These are phyloP conservation scores for Collichthys lucidus DNA, from an alignment of 2,113 vertebrate species.

Conservation along the genomic window DNA sequence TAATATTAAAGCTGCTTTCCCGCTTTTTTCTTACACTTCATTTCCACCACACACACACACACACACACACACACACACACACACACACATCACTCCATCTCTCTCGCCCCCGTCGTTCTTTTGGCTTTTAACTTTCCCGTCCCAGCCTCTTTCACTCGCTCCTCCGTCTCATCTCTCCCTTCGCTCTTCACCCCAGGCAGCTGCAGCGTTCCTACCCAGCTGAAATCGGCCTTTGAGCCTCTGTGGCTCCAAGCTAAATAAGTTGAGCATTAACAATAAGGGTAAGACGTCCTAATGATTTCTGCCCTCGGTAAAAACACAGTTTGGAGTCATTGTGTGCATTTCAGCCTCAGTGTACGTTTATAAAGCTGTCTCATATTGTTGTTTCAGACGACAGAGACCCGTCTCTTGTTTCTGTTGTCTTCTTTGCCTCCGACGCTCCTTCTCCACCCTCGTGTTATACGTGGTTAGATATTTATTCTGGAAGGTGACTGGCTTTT, in stretches of 20 bases:
- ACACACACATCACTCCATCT: slow-evolving; percentile 7
- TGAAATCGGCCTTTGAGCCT: slow-evolving; percentile 27
- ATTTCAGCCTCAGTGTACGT: slow-evolving; percentile 11
- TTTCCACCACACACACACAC: slow-evolving; percentile 22
- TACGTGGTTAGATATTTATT: slow-evolving; percentile 9
- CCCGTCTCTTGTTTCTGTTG: slow-evolving; percentile 4
- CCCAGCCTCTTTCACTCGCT: neutral
- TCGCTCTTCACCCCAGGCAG: too few species aligned
- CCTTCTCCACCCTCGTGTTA: neutral
- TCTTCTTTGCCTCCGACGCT: neutral
- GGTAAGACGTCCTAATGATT: slow-evolving; percentile 56
- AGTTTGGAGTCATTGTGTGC: slow-evolving; percentile 29
- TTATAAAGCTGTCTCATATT: slow-evolving; percentile 37
- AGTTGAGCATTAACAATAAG: slow-evolving; percentile 29
- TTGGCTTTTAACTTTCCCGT: slow-evolving; percentile 43
- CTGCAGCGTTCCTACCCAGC: too few species aligned
- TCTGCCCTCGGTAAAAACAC: slow-evolving; percentile 14
- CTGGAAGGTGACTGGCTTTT: slow-evolving; percentile 26
- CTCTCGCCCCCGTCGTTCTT: slow-evolving; percentile 9
- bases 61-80: too few species aligned
- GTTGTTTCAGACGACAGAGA: slow-evolving; percentile 9
- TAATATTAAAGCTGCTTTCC: slow-evolving; percentile 34
- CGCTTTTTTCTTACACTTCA: slow-evolving; percentile 28
- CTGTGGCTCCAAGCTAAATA: slow-evolving; percentile 34
- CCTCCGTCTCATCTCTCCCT: too few species aligned